These are phyloP conservation scores for Pseudobourletiella spinata DNA, from an alignment of 1,140 invertebrate species.

Conservation along the genomic window DNA sequence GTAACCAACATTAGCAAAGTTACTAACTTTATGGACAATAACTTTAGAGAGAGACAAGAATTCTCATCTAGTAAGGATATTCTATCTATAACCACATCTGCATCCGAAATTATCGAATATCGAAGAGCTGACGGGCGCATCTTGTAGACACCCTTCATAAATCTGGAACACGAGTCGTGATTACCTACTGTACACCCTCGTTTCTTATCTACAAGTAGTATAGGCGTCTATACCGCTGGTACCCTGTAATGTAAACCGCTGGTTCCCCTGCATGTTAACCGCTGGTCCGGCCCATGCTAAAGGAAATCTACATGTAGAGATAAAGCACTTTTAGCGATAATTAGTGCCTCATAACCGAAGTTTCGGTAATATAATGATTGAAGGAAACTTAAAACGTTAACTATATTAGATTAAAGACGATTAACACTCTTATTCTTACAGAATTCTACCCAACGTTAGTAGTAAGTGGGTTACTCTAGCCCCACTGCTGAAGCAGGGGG, in stretches of 20 bases:
- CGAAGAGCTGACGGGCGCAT: conserved; percentile 4
- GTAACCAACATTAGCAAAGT: conserved; percentile 6
- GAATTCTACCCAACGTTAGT: neutral
- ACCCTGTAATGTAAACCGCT: no score
- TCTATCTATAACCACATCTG: neutral
- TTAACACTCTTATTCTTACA: neutral
- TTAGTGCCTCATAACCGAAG: conserved; percentile 15
- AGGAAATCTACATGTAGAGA: conserved; percentile 10
- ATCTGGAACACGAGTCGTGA: conserved; percentile 6
- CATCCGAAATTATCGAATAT: conserved; percentile 17
- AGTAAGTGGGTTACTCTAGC: no score
- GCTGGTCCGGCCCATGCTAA: no score
- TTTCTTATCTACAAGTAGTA: no score
- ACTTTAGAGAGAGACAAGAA: neutral
- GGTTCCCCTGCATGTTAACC: no score
- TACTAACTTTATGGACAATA: conserved; percentile 9
- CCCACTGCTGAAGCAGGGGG: no score
- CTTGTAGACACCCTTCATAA: conserved; percentile 9
- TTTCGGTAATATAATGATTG: neutral
- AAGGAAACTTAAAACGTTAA: conserved; percentile 1
- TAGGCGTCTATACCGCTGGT: no score
- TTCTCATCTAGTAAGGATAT: no score
- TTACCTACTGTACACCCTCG: neutral
- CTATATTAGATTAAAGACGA: neutral
- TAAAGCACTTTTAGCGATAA: conserved; percentile 16